Conservation (phyloP, 2,888 invertebrate species). For the Mesorhabditis spiculigera region DNA sequence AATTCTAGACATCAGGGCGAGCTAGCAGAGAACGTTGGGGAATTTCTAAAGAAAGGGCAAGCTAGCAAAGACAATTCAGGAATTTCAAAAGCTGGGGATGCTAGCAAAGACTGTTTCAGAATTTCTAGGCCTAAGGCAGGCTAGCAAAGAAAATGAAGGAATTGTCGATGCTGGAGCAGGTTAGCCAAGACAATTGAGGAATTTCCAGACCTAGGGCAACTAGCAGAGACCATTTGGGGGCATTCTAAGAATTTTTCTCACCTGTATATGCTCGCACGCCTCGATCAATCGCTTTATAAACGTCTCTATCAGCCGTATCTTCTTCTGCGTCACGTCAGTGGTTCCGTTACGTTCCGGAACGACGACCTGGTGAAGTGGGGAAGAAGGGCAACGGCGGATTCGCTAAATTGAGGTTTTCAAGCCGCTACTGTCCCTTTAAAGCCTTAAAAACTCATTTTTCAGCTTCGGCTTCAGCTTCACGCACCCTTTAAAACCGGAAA, state of each 20-base stretch:
- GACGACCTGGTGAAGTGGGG: not conserved
- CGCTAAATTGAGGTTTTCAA: not conserved
- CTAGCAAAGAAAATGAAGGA: not conserved
- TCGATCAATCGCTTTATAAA: constrained; percentile 32
- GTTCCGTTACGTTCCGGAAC: constrained; percentile 6
- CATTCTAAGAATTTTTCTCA: constrained; percentile 7
- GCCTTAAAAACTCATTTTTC: no score
- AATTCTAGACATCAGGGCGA: no score
- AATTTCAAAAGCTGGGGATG: no score
- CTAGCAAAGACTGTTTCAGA: no score
- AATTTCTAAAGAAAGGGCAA: no score
- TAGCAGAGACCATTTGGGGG: not conserved
- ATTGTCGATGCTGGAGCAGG: no score
- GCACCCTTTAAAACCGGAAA: no score
- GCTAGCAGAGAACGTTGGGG: no score
- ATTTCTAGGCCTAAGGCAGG: no score
- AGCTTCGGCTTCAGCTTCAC: no score
- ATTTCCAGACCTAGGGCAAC: not conserved
- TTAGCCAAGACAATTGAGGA: not conserved
- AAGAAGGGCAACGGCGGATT: not conserved
- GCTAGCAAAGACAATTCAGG: no score
- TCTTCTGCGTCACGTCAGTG: not conserved
- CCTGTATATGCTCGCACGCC: constrained; percentile 37
- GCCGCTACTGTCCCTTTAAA: no score
- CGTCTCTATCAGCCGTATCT: constrained; percentile 20